Percentiles rank a stretch among this genome's conserved stretches.
These are phyloP conservation scores for Gymnosoma rotundatum DNA, from an alignment of 2,888 invertebrate species.

Conservation along the genomic window DNA sequence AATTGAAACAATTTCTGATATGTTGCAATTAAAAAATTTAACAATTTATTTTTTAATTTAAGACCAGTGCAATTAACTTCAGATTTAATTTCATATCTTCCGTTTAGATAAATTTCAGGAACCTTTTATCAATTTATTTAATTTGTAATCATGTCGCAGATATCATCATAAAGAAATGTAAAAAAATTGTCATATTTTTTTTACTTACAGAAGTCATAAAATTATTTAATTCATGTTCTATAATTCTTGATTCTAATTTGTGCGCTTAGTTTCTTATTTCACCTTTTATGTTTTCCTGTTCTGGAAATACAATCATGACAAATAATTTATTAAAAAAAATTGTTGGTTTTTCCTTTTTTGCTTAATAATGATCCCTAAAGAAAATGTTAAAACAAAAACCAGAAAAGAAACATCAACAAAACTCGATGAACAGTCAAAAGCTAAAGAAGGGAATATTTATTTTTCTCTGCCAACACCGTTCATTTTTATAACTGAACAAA, in stretches of 20 bases:
- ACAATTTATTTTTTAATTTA: not conserved
- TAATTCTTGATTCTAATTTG: slow-evolving; percentile 66
- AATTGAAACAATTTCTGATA: no score
- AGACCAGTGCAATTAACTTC: not conserved
- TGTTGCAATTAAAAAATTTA: no score
- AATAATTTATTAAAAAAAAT: slow-evolving; percentile 65
- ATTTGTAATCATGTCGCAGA: slow-evolving; percentile 54
- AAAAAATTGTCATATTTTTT: slow-evolving; percentile 54
- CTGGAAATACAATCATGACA: slow-evolving; percentile 58
- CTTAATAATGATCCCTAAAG: slow-evolving; percentile 46
- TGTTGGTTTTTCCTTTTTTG: slow-evolving; percentile 5
- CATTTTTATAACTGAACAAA: slow-evolving; percentile 2
- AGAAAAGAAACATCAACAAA: slow-evolving; percentile 20
- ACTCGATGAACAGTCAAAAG: slow-evolving; percentile 4
- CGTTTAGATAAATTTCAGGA: not conserved
- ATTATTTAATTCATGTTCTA: slow-evolving; percentile 67
- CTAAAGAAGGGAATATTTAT: slow-evolving; percentile 54
- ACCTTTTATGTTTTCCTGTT: slow-evolving; percentile 23
- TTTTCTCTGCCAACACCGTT: slow-evolving; percentile 12
- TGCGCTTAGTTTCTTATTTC: slow-evolving; percentile 21
- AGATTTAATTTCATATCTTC: not conserved
- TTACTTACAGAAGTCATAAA: slow-evolving; percentile 56
- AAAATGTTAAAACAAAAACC: slow-evolving; percentile 1
- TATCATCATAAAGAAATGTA: slow-evolving; percentile 60
- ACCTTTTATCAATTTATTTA: slow-evolving; percentile 44